phyloP scores from a whole-genome alignment of 2,113 vertebrate genomes.

The Phylloscopus trochilus region DNA sequence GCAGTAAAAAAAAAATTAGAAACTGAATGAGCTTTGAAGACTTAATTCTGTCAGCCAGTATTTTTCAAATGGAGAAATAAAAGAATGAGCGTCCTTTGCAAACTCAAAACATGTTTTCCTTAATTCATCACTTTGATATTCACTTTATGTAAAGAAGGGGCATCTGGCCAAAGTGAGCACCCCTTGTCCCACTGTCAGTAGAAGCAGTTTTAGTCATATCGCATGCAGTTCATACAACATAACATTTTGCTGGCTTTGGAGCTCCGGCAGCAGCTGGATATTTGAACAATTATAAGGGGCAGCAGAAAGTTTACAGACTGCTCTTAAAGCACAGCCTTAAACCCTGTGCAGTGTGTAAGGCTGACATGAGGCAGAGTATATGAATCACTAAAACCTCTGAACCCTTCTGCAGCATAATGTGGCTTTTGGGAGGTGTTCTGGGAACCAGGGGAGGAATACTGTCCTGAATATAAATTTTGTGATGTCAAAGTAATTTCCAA shows the following conservation, averaged over 20 bases:
- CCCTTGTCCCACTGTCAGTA: not conserved
- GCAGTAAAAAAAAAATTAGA: not conserved
- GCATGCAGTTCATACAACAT: accelerated
- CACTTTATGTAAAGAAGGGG: not conserved
- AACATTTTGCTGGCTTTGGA: not conserved
- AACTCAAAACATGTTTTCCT: not conserved
- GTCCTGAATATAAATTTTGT: not conserved
- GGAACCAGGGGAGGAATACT: not conserved
- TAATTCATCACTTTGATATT: not conserved
- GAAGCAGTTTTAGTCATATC: not conserved
- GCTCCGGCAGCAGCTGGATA: not conserved
- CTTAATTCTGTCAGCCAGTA: not conserved
- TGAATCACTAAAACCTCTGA: not conserved
- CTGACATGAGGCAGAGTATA: not conserved
- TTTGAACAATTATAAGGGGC: not conserved
- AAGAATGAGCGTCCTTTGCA: not conserved
- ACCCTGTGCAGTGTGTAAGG: not conserved
- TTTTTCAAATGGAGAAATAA: not conserved
- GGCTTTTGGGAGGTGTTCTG: not conserved
- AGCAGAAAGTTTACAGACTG: not conserved
- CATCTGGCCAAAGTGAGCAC: not conserved
- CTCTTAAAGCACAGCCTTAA: not conserved
- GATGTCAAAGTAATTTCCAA: not conserved
- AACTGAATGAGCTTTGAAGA: not conserved
- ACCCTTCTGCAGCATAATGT: not conserved